Conservation (phyloP, 2,888 invertebrate species). For the Cryptophagus acutangulus region DNA sequence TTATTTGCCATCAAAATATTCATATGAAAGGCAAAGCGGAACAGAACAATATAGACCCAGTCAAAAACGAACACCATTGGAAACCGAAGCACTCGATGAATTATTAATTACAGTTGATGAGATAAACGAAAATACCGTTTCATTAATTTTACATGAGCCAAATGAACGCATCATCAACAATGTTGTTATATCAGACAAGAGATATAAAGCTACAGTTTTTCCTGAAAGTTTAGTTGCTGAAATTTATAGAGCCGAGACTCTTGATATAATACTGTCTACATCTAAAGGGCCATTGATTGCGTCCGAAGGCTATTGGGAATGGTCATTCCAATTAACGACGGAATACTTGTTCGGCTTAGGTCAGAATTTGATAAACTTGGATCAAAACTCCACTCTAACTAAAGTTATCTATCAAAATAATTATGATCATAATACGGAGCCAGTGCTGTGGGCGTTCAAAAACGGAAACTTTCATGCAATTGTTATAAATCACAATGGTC, state of each 20-base stretch:
- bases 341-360: conserved; percentile 56
- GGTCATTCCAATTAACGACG: conserved; percentile 53
- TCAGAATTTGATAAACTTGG: conserved; percentile 46
- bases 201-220: conserved; percentile 21
- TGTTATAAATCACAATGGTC: conserved; percentile 51
- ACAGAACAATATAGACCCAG: conserved; percentile 17
- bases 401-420: conserved; percentile 50
- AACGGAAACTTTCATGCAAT: conserved; percentile 56
- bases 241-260: conserved; percentile 24
- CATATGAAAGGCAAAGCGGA: conserved; percentile 24
- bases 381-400: conserved; percentile 34
- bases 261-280: conserved; percentile 51
- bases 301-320: conserved; percentile 58
- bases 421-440: conserved; percentile 48
- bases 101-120: conserved; percentile 30
- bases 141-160: conserved; percentile 27
- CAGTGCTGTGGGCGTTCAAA: conserved; percentile 52
- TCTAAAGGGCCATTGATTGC: conserved; percentile 56
- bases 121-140: conserved; percentile 24
- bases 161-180: too few species aligned
- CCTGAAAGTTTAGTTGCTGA: conserved; percentile 31
- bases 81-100: conserved; percentile 18
- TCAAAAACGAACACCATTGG: conserved; percentile 28
- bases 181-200: too few species aligned
- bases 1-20: conserved; percentile 40